phyloP scores from a whole-genome alignment of 2,888 invertebrate species.

The Netelia fuscicornis region DNA sequence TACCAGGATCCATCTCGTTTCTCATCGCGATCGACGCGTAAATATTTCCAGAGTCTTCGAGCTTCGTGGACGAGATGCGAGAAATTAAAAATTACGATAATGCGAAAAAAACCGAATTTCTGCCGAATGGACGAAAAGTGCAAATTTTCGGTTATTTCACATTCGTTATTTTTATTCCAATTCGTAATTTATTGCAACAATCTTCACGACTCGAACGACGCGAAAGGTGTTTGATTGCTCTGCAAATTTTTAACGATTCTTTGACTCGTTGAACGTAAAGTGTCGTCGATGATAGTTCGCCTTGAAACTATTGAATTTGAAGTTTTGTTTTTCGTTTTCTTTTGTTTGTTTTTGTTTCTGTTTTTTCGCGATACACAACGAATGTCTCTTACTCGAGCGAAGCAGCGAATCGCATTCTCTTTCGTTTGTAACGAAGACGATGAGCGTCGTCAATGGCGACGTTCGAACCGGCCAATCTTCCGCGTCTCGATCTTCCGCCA shows the following conservation, averaged over 20 bases:
- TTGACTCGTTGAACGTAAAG: not conserved
- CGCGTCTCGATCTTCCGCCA: constrained; percentile 68
- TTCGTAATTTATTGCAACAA: not conserved
- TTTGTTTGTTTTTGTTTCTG: constrained; percentile 5
- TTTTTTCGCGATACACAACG: not conserved
- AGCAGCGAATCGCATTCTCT: constrained; percentile 66
- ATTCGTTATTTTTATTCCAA: not conserved
- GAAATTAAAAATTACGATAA: not conserved
- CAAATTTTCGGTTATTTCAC: not conserved
- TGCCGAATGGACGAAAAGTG: not conserved
- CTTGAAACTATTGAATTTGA: not conserved
- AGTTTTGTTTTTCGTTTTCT: not conserved
- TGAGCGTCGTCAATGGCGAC: constrained; percentile 59
- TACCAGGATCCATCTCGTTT: not conserved
- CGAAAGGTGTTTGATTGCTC: not conserved
- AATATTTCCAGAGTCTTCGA: not conserved
- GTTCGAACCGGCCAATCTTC: constrained; percentile 64
- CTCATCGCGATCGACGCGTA: not conserved
- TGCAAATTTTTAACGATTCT: not conserved
- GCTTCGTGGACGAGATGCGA: not conserved
- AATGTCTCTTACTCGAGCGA: constrained; percentile 54
- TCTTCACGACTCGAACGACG: not conserved
- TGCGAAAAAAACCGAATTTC: not conserved
- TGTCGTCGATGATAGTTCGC: not conserved
- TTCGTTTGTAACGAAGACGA: constrained; percentile 68